A percentile compares a stretch with the other conserved stretches of the same genome.
These are phyloP conservation scores for Acanthornis magna DNA, from an alignment of 2,797 vertebrate species.

Conservation along the genomic window DNA sequence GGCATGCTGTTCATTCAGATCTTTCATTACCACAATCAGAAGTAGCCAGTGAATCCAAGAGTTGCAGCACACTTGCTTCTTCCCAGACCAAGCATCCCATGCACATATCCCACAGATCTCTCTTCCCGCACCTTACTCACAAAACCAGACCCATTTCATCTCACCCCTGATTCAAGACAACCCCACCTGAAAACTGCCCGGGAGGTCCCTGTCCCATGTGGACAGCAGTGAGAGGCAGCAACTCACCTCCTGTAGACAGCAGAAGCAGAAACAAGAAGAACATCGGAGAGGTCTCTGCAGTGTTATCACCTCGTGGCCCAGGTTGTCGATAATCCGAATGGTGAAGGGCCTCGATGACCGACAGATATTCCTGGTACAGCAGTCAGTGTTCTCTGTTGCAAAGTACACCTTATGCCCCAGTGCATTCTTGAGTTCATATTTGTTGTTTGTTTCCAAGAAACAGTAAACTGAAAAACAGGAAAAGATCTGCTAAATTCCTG, in stretches of 20 bases:
- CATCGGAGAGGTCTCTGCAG: conserved; percentile 86
- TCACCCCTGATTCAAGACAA: not conserved
- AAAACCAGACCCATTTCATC: not conserved
- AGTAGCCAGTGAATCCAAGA: not conserved
- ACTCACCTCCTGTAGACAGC: conserved; percentile 90
- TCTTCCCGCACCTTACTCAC: not conserved
- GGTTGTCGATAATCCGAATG: conserved; percentile 84
- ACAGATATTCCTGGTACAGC: conserved; percentile 83
- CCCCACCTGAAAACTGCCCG: not conserved
- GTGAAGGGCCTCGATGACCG: conserved; percentile 84
- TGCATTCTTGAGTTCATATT: conserved; percentile 86
- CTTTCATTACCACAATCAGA: not conserved
- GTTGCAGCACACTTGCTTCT: not conserved
- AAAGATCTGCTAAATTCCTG: not conserved
- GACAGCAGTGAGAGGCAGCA: not conserved
- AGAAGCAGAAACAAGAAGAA: conserved; percentile 83
- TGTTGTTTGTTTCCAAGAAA: conserved; percentile 89
- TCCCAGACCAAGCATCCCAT: not conserved
- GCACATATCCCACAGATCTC: not conserved
- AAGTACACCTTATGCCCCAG: conserved; percentile 90
- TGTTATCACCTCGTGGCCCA: conserved; percentile 83
- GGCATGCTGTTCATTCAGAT: not conserved
- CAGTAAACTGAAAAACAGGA: conserved; percentile 72
- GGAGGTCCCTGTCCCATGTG: accelerated
- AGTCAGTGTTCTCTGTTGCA: conserved; percentile 89